These are phyloP conservation scores for Tetropium fuscum DNA, from an alignment of 2,888 invertebrate genomes.

Conservation along the genomic window DNA sequence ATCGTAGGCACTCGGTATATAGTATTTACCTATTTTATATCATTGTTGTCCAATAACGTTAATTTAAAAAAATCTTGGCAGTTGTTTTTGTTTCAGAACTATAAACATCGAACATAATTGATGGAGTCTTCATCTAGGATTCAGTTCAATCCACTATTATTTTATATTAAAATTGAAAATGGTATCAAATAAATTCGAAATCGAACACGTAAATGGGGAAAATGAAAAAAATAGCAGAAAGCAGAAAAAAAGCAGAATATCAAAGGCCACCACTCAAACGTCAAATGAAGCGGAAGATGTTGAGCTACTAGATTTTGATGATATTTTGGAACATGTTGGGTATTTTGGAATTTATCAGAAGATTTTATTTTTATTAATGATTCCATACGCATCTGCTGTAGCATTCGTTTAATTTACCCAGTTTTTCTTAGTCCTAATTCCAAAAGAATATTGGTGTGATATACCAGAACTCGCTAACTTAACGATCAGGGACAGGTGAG, in stretches of 20 bases:
- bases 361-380: constrained; percentile 15
- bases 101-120: not conserved
- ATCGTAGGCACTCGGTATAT: too few species aligned
- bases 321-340: not conserved
- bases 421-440: constrained; percentile 7
- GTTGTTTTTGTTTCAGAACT: not conserved
- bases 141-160: not conserved
- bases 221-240: not conserved
- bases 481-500: constrained; percentile 7
- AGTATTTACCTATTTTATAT: too few species aligned
- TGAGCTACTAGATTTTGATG: constrained; percentile 6
- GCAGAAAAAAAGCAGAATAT: not conserved
- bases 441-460: constrained; percentile 7
- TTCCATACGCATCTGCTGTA: constrained; percentile 7
- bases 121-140: not conserved
- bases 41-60: too few species aligned
- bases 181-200: not conserved
- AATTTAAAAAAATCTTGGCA: too few species aligned
- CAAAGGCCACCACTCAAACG: not conserved
- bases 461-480: constrained; percentile 4
- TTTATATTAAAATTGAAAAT: not conserved
- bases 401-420: constrained; percentile 17
- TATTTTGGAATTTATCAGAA: constrained; percentile 11
- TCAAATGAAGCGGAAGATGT: not conserved
- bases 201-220: not conserved